Conservation (phyloP, 2,797 vertebrate species). For the Sebastes alutus region DNA sequence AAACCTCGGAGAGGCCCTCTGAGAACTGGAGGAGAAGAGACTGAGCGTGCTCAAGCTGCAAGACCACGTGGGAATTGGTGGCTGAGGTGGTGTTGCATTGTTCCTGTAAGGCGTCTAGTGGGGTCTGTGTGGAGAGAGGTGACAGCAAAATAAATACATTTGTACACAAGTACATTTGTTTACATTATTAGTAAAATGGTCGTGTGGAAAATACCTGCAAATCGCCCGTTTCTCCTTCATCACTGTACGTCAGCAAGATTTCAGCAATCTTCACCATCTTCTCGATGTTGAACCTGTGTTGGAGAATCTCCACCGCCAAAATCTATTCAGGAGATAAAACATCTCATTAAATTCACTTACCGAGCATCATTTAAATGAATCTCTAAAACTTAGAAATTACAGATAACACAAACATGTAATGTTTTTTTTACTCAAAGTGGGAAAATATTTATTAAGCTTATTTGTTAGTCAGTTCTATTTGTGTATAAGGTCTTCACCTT, state of each 20-base stretch:
- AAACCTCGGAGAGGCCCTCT: constrained; percentile 85
- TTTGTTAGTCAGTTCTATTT: not conserved
- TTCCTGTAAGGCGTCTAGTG: constrained; percentile 80
- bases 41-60: constrained; percentile 88
- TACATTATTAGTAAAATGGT: not conserved
- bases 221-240: constrained; percentile 73
- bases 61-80: constrained; percentile 80
- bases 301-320: constrained; percentile 88
- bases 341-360: not conserved
- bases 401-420: not conserved
- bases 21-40: constrained; percentile 86
- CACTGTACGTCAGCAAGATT: constrained; percentile 80
- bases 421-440: not conserved
- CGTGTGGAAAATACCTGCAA: constrained; percentile 69
- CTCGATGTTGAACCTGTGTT: constrained; percentile 87
- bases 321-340: constrained; percentile 70
- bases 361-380: not conserved
- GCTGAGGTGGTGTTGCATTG: constrained; percentile 79
- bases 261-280: constrained; percentile 84
- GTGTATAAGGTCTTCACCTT: constrained; percentile 78
- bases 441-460: not conserved
- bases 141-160: not conserved
- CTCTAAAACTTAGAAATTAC: not conserved
- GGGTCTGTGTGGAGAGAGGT: constrained; percentile 64
- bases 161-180: not conserved